Base-by-base conservation (phyloP, 2,113 vertebrate genomes). In the Scomber colias region DNA sequence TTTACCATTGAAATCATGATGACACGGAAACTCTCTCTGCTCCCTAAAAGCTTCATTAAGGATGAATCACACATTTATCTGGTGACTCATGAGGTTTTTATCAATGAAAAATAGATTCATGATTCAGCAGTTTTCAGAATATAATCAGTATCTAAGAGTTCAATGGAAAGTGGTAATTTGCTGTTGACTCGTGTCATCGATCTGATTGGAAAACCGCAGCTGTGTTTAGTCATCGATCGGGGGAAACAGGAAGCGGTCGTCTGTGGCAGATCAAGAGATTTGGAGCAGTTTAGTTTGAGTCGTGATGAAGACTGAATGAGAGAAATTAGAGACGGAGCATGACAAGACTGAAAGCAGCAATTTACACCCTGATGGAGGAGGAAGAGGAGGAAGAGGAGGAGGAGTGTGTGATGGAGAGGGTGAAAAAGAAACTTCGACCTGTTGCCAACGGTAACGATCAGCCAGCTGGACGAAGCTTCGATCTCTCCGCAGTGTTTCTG, bases 301-400 rank as follows among this genome's bases (percentile, higher is more conserved):
- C 50, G 51, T 81, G 71, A 56, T 9, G 8, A 35, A 1, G 10
- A 1, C 49, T 75, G 50, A 81, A 57, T 64, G 57, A 75, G 45
- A 44, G 19, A 50, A 81, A 56, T 81, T 55, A 81, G 40, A 75
- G n/a, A 8, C 12, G 15, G 24, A 61, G 35, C 61, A 48, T 2
- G 40, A 51, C 50, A 17, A 0, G 13, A 59, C 2, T 60, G 61
- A 40, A 62, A 30, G 31, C 71, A 55, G 21, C 49, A 55, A 57
- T 40, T 70, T 75, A 75, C 3, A 9, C 40, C 44, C 15, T 5
- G 44, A 70, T 15, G 65, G 27, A 56, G 50, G 16, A 19, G 8
- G 5, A 21, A 12, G 27, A 56, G 50, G 16, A 19, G 8, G 5
- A 21, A 12, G 16, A 14, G 35, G 9, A 40, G 35, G 35, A 40